Evolutionary conservation across 2,797 vertebrate genomes (phyloP), one percentile per base, ranked within the genome.

Genomic region (Coccyzus lansbergi): DNA sequence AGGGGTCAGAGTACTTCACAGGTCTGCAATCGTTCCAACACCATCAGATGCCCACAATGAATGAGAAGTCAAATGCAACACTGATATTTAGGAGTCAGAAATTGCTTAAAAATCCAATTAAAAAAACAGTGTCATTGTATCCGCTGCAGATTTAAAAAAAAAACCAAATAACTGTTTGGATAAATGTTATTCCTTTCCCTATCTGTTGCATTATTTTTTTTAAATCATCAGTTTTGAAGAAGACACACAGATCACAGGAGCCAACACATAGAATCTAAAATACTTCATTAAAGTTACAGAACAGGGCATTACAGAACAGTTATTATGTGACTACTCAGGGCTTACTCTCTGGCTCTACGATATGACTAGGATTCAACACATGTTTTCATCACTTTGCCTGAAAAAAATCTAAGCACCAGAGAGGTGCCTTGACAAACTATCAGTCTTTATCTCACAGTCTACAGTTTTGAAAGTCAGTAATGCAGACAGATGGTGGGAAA

Each of bases 401-500:
- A 31, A 78, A 71, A 81, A 71, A 71, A 84, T 24, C 38, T 76
- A 46, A 90, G 84, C 31, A 58, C 42, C 6, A 26, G 31, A 76
- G 72, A 81, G 51, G 52, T 69, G 31, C n/a, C 48, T 90, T 62
- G n/a, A 84, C 31, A 84, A 92, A 65, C 65, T 34, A 75, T 84
- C 59, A 48, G 48, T 79, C 78, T 93, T 86, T 36, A 70, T 88
- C 55, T 92, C 55, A 49, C 59, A 84, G 58, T 12, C 53, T 81
- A 18, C 58, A 51, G 46, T 85, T 93, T 25, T 71, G 29, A 83
- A 78, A 81, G 59, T 51, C 51, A 51, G 62, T 90, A 90, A 78
- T 44, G 34, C 38, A 82, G 80, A 87, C 68, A 94, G 84, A 84
- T 92, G 92, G 89, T 80, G 67, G 49, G 40, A 87, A 67, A 94